These are phyloP conservation scores for Byasa hedistus DNA, from an alignment of 2,888 invertebrate species.

Conservation along the genomic window DNA sequence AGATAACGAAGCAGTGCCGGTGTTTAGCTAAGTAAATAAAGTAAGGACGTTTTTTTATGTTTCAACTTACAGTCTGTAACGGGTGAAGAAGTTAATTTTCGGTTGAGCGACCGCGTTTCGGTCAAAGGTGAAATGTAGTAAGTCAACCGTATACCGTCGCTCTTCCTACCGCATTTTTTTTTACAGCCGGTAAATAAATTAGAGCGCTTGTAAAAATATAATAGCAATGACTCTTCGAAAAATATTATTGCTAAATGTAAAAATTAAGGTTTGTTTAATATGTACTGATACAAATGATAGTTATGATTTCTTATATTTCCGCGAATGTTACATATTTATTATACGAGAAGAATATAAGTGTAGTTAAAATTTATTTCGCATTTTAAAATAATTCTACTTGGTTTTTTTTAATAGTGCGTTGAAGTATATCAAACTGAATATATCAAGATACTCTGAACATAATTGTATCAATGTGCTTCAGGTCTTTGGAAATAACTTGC, in stretches of 20 bases:
- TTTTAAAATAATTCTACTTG: too few relatives aligned
- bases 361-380: too few relatives aligned
- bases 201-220: conserved; percentile 12
- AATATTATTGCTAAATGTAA: not conserved
- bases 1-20: too few relatives aligned
- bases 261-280: not conserved
- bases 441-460: too few relatives aligned
- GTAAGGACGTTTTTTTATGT: conserved; percentile 6
- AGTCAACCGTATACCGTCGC: conserved; percentile 32
- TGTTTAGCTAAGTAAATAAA: not conserved
- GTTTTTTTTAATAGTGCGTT: too few relatives aligned
- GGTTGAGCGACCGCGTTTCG: conserved; percentile 32
- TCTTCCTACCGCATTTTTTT: conserved; percentile 21
- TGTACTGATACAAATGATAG: not conserved
- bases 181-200: not conserved
- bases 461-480: too few relatives aligned
- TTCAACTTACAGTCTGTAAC: conserved; percentile 7
- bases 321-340: too few relatives aligned
- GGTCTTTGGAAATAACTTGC: too few relatives aligned
- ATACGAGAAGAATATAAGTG: too few relatives aligned
- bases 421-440: too few relatives aligned
- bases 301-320: too few relatives aligned
- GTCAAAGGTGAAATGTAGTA: conserved; percentile 37
- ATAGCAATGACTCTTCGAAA: conserved; percentile 4
- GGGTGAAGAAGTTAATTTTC: conserved; percentile 13